Evolutionary conservation across 2,888 invertebrate genomes (phyloP).

Genomic region (Rhagium mordax): DNA sequence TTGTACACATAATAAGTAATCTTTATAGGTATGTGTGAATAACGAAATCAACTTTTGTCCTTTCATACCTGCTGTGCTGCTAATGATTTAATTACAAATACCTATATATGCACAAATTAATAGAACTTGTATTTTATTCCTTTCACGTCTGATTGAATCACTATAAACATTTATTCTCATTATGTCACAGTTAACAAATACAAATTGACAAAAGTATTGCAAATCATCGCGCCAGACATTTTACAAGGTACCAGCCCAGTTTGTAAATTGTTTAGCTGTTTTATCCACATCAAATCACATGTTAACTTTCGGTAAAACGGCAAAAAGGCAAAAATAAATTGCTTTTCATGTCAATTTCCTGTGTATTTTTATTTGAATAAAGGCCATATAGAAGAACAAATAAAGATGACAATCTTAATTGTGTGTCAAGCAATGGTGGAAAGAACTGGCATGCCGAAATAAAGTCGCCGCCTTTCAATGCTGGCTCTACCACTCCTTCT

Average conservation of each 20-base stretch:
- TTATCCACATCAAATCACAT: not conserved
- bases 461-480: not conserved
- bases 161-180: not conserved
- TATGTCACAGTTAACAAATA: not conserved
- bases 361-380: not conserved
- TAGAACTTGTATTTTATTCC: not conserved
- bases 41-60: no score
- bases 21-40: no score
- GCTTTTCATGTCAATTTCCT: not conserved
- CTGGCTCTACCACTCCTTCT: not conserved
- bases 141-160: not conserved
- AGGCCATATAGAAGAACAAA: not conserved
- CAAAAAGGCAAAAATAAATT: not conserved
- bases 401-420: constrained; percentile 8
- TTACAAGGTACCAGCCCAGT: not conserved
- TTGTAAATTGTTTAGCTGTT: not conserved
- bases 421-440: constrained; percentile 7
- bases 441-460: not conserved
- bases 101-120: not conserved
- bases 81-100: no score
- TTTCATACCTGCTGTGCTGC: no score
- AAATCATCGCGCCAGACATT: not conserved
- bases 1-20: no score
- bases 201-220: not conserved
- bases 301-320: not conserved